Evolutionary conservation across 2,113 vertebrate genomes (phyloP).

Genomic region (Microtus richardsoni): DNA sequence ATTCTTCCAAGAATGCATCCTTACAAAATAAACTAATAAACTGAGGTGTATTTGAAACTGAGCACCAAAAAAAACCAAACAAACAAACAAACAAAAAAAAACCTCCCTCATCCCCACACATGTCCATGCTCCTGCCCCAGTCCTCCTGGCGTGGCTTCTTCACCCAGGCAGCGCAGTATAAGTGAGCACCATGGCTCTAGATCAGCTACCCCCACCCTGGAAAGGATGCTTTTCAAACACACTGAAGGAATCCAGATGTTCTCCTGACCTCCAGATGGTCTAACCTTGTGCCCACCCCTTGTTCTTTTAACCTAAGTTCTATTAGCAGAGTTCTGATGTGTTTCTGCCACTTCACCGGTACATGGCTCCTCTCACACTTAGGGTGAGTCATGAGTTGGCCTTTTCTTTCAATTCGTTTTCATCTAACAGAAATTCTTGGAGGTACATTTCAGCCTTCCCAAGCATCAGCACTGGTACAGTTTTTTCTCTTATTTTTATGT

Average conservation of each 20-base stretch:
- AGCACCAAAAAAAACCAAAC: neutral
- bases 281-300: slow-evolving; percentile 39
- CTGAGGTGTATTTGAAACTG: neutral
- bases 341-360: neutral
- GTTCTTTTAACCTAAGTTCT: slow-evolving; percentile 52
- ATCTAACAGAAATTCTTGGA: slow-evolving; percentile 43
- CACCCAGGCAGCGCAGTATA: neutral
- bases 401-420: slow-evolving; percentile 52
- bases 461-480: neutral
- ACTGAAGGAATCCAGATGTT: slow-evolving; percentile 68
- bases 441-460: slow-evolving; percentile 44
- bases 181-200: neutral
- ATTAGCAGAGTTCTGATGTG: slow-evolving; percentile 32
- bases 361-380: neutral
- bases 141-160: neutral
- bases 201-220: neutral
- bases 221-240: slow-evolving; percentile 78
- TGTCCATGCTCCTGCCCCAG: neutral
- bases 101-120: neutral
- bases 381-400: slow-evolving; percentile 45
- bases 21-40: neutral
- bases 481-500: slow-evolving; percentile 41
- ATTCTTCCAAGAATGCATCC: slow-evolving; percentile 9
- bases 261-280: slow-evolving; percentile 46
- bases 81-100: neutral